Conservation (phyloP, 2,888 invertebrate species). For the Smittia sp. region DNA sequence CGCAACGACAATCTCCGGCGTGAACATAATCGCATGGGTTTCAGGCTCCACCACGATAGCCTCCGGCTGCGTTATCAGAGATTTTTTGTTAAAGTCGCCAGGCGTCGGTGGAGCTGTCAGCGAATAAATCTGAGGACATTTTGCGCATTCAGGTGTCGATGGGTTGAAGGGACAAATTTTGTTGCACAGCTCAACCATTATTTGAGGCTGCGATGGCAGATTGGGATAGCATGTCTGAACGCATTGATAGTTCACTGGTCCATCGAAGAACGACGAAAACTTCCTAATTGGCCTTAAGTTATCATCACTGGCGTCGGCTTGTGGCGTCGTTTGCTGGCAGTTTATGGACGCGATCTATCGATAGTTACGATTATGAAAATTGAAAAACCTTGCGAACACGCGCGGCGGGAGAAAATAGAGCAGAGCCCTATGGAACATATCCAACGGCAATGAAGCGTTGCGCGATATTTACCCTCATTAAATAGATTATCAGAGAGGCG, state of each 20-base stretch:
- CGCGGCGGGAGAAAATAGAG: background rate
- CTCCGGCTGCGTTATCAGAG: constrained; percentile 14
- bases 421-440: background rate
- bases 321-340: background rate
- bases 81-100: background rate
- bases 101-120: background rate
- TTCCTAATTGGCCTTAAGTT: constrained; percentile 27
- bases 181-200: constrained; percentile 24
- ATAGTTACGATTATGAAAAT: background rate
- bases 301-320: background rate
- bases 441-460: background rate
- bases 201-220: background rate
- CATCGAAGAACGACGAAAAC: constrained; percentile 29
- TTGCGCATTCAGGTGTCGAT: constrained; percentile 12
- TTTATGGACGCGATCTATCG: constrained; percentile 8
- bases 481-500: constrained; percentile 23
- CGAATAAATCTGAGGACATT: constrained; percentile 17
- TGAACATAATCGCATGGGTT: constrained; percentile 21
- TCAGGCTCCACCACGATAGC: constrained; percentile 13
- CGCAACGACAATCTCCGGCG: constrained; percentile 8
- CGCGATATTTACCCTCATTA: constrained; percentile 36
- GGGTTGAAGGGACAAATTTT: constrained; percentile 27
- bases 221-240: constrained; percentile 20
- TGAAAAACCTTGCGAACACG: background rate
- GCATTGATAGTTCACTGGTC: constrained; percentile 17